Evolutionary conservation across 2,888 invertebrate genomes (phyloP).

Genomic region (Copidosoma aretas): DNA sequence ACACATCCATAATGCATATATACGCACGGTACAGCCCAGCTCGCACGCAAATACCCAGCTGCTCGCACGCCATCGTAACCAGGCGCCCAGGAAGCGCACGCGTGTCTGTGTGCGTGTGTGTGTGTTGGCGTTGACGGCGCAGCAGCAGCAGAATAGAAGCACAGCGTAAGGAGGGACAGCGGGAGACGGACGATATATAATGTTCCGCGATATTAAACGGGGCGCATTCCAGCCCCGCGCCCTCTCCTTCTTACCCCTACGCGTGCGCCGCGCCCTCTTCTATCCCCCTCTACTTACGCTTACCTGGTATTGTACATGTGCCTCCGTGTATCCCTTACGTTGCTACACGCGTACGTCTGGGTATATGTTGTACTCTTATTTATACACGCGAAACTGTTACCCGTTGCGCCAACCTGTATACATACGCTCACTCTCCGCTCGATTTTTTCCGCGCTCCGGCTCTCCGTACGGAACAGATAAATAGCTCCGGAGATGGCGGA

Average conservation of each 20-base stretch:
- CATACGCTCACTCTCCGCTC: constrained; percentile 3
- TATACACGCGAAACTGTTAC: constrained; percentile 28
- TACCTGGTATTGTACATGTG: constrained; percentile 16
- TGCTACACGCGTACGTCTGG: constrained; percentile 5
- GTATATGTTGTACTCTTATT: constrained; percentile 41
- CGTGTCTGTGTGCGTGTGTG: too few relatives aligned
- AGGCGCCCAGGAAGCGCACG: constrained; percentile 23
- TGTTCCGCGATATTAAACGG: constrained; percentile 63
- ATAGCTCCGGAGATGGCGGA: neutral
- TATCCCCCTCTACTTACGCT: neutral
- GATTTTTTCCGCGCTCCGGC: neutral
- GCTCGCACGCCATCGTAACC: constrained; percentile 41
- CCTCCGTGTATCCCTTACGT: constrained; percentile 9
- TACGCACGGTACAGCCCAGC: neutral
- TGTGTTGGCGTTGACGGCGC: constrained; percentile 18
- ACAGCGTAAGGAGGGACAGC: constrained; percentile 56
- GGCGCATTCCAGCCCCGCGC: constrained; percentile 58
- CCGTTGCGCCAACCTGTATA: too few relatives aligned
- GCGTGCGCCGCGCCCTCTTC: constrained; percentile 10
- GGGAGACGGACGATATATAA: constrained; percentile 62
- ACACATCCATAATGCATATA: neutral
- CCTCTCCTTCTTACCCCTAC: constrained; percentile 50
- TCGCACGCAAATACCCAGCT: constrained; percentile 32
- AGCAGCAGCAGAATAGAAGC: constrained; percentile 49
- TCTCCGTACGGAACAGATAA: constrained; percentile 16